Conservation (phyloP, 92 coral and sea anemone species). For the Siderastrea siderea region DNA sequence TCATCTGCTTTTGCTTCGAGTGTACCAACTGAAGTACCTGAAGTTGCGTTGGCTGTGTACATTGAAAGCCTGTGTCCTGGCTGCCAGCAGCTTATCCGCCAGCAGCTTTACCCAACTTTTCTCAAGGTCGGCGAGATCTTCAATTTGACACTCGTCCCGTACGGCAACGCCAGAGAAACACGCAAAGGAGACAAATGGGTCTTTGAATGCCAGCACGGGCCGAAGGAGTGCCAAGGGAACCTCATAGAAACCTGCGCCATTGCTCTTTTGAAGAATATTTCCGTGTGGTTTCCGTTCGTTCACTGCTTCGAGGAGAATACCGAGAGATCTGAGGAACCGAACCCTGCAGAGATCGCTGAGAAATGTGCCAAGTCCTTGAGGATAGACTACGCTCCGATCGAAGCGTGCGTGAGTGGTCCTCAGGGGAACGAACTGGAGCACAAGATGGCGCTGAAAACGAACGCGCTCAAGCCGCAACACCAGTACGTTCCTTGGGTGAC, state of each 20-base stretch:
- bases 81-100: conserved; percentile 66
- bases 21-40: conserved; percentile 38
- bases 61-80: conserved; percentile 85
- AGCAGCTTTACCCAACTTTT: conserved; percentile 80
- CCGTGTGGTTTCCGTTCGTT: conserved; percentile 66
- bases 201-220: conserved; percentile 84
- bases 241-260: conserved; percentile 83
- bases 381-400: conserved; percentile 73
- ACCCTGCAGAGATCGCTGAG: conserved; percentile 50
- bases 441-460: conserved; percentile 77
- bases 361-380: conserved; percentile 71
- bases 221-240: conserved; percentile 79
- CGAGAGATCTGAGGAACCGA: background rate
- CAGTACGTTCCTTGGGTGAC: conserved; percentile 87
- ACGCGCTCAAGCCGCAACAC: conserved; percentile 75
- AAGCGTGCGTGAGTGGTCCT: conserved; percentile 59
- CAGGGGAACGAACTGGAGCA: conserved; percentile 82
- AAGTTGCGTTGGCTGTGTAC: conserved; percentile 71
- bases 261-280: conserved; percentile 54
- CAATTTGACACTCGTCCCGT: conserved; percentile 77
- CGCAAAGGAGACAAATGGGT: conserved; percentile 73
- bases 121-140: conserved; percentile 64
- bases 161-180: conserved; percentile 77
- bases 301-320: conserved; percentile 75
- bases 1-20: background rate